phyloP scores from a whole-genome alignment of 2,888 invertebrate species.

The Anagyrus pseudococci region DNA sequence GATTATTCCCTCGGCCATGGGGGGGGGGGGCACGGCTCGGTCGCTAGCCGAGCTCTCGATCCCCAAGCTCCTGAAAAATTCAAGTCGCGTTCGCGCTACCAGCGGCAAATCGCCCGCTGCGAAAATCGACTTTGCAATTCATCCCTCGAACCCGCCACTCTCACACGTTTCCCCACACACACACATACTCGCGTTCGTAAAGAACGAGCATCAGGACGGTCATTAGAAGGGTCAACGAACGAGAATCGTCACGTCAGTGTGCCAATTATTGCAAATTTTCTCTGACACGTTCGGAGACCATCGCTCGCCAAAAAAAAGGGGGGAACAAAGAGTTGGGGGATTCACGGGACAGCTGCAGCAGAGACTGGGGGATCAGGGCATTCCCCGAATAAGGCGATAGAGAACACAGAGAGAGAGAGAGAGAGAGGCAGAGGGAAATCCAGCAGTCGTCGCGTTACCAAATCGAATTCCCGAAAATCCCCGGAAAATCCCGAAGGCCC shows the following conservation, averaged over 20 bases:
- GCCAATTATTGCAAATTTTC: constrained; percentile 42
- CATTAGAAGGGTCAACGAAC: constrained; percentile 13
- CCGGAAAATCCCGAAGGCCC: constrained; percentile 42
- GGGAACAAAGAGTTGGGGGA: too few species aligned
- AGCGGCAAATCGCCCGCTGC: too few species aligned
- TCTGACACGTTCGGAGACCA: background rate
- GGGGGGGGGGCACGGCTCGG: too few species aligned
- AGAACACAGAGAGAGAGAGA: background rate
- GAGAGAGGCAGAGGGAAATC: background rate
- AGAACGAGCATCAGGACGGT: background rate
- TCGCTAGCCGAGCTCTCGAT: too few species aligned
- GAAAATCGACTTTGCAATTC: constrained; percentile 29
- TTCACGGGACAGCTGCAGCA: too few species aligned
- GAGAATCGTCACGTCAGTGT: constrained; percentile 33
- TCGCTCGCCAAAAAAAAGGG: background rate
- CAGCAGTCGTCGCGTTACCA: constrained; percentile 27
- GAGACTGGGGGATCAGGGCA: too few species aligned
- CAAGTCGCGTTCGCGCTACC: background rate
- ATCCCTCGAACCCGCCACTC: background rate
- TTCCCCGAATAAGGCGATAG: background rate
- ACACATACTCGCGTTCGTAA: too few species aligned
- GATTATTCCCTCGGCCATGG: constrained; percentile 11
- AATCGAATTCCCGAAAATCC: constrained; percentile 53
- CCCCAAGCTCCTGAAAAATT: constrained; percentile 18
- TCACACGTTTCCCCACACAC: too few species aligned